Evolutionary conservation across 1,140 invertebrate species (phyloP).

Genomic region (Gonatopus flavifemur): DNA sequence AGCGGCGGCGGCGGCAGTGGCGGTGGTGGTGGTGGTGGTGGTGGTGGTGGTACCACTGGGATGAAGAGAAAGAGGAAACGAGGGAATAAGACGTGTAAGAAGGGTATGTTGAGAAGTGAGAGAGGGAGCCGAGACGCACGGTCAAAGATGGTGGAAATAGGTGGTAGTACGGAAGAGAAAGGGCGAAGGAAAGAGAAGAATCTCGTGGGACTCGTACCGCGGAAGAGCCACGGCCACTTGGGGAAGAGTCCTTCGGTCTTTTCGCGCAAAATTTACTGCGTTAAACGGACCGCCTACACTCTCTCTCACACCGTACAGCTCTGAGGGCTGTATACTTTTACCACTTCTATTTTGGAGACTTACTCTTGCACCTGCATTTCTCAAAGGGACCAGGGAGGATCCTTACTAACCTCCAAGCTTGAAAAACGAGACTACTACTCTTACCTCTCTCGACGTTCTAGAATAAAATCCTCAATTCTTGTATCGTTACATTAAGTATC

Average conservation of each 20-base stretch:
- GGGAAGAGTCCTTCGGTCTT: slow-evolving; percentile 41
- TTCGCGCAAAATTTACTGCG: slow-evolving; percentile 46
- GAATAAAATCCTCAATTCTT: too few relatives aligned
- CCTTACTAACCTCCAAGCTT: too few relatives aligned
- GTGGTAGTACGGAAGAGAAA: slow-evolving; percentile 5
- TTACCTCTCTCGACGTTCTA: too few relatives aligned
- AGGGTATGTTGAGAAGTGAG: slow-evolving; percentile 11
- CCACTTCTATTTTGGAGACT: too few relatives aligned
- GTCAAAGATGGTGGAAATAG: slow-evolving; percentile 19
- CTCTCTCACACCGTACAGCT: neutral
- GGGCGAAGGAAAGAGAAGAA: slow-evolving; percentile 16
- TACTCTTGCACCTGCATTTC: too few relatives aligned
- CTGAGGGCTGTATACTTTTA: too few relatives aligned
- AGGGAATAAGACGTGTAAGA: slow-evolving; percentile 6
- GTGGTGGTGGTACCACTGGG: too few relatives aligned
- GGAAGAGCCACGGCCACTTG: slow-evolving; percentile 46
- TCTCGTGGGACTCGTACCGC: slow-evolving; percentile 47
- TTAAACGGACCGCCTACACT: slow-evolving; percentile 42
- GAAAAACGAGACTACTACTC: too few relatives aligned
- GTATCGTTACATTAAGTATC: too few relatives aligned
- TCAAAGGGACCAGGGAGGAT: too few relatives aligned
- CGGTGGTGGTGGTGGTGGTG: too few relatives aligned
- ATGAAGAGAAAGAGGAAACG: neutral
- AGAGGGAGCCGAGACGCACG: slow-evolving; percentile 1
- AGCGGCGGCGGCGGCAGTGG: too few relatives aligned